Conservation (phyloP, 2,113 vertebrate genomes). For the Phoxinus phoxinus region DNA sequence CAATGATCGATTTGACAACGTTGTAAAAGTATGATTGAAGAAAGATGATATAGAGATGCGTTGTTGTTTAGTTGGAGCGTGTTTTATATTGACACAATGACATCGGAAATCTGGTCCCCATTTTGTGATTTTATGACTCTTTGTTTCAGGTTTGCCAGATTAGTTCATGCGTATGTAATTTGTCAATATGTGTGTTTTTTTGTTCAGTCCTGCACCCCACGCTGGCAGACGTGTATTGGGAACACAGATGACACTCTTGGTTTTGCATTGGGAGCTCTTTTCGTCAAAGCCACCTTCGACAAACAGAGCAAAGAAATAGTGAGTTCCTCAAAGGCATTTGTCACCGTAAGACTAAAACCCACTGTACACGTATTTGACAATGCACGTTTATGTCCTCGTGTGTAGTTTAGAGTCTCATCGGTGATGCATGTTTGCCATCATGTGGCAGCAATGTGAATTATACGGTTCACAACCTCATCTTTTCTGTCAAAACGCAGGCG, state of each 20-base stretch:
- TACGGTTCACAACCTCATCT: not conserved
- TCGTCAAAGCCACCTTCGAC: slow-evolving; percentile 95
- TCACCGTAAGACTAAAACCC: not conserved
- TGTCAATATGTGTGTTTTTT: not conserved
- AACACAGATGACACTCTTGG: slow-evolving; percentile 95
- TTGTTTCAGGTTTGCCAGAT: not conserved
- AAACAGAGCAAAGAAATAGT: slow-evolving; percentile 94
- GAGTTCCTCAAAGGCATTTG: slow-evolving; percentile 65
- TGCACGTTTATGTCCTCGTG: not conserved
- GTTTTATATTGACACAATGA: not conserved
- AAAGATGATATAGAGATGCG: not conserved
- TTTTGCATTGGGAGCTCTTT: slow-evolving; percentile 93
- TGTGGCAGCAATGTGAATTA: slow-evolving; percentile 36
- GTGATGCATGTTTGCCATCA: slow-evolving; percentile 36
- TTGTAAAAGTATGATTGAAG: too few relatives aligned
- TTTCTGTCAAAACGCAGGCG: slow-evolving; percentile 75
- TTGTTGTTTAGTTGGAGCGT: not conserved
- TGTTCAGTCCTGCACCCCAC: slow-evolving; percentile 88
- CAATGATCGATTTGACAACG: too few relatives aligned
- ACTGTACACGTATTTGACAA: not conserved
- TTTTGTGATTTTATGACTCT: not conserved
- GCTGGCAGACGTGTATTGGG: slow-evolving; percentile 98
- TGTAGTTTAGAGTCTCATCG: not conserved
- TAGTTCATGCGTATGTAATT: not conserved
- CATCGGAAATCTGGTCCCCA: not conserved